Percentiles rank a stretch among this genome's conserved stretches.
These are phyloP conservation scores for Centropyge bicolor DNA, from an alignment of 2,797 vertebrate species.

Conservation along the genomic window DNA sequence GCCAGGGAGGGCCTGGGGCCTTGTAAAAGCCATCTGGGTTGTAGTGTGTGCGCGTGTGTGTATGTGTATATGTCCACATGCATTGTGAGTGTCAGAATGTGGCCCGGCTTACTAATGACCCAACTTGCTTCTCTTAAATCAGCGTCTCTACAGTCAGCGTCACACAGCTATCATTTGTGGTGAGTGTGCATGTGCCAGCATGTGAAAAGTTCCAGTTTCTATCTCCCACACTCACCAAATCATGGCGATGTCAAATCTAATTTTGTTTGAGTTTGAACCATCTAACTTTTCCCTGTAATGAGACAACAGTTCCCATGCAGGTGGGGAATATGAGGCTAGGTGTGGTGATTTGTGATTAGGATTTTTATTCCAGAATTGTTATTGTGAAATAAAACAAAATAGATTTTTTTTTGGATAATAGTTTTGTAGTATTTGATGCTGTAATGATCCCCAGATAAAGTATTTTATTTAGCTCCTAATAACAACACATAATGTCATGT, in stretches of 20 bases:
- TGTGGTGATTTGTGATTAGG: not conserved
- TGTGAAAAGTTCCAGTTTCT: conserved; percentile 52
- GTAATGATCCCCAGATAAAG: not conserved
- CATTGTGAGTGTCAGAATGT: conserved; percentile 74
- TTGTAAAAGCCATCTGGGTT: conserved; percentile 88
- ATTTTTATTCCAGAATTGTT: conserved; percentile 9
- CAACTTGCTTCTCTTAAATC: conserved; percentile 72
- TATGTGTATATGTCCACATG: conserved; percentile 44
- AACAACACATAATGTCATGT: not conserved
- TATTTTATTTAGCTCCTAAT: not conserved
- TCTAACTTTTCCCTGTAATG: conserved; percentile 3
- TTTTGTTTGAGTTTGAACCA: conserved; percentile 23
- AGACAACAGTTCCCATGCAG: not conserved
- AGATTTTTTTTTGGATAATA: not conserved
- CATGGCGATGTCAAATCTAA: conserved; percentile 24
- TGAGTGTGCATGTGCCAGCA: conserved; percentile 50
- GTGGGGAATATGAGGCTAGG: not conserved
- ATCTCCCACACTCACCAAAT: conserved; percentile 49
- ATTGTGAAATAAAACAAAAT: too few relatives aligned
- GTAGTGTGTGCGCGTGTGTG: conserved; percentile 60
- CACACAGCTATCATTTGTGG: conserved; percentile 74
- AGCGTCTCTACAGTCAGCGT: conserved; percentile 58
- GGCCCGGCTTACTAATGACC: conserved; percentile 75
- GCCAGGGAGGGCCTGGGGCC: conserved; percentile 84
- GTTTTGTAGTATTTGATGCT: not conserved